These are phyloP conservation scores for Sardinella longiceps DNA, from an alignment of 2,797 vertebrate species.

Conservation along the genomic window DNA sequence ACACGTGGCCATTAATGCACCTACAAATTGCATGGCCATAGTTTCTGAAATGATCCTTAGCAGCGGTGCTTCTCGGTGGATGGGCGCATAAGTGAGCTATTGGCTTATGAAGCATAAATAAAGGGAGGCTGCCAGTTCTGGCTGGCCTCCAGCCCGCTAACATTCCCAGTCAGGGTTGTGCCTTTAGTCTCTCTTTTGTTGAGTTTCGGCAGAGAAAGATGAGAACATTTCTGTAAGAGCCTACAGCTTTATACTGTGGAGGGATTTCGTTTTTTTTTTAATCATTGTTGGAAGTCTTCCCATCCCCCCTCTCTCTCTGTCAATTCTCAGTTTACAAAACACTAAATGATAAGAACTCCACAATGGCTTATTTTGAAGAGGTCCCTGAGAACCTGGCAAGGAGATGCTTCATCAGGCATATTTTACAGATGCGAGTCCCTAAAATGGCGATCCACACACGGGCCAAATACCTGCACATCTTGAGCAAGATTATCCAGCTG, in stretches of 20 bases:
- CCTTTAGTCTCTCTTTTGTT: conserved; percentile 41
- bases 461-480: neutral
- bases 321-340: neutral
- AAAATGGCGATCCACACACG: neutral
- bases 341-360: neutral
- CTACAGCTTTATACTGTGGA: neutral
- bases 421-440: neutral
- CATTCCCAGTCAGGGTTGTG: conserved; percentile 53
- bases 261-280: neutral
- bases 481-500: conserved; percentile 24
- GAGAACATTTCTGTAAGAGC: conserved; percentile 1
- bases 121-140: conserved; percentile 43
- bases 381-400: neutral
- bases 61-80: conserved; percentile 41
- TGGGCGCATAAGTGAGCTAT: conserved; percentile 35
- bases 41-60: conserved; percentile 42
- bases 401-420: neutral
- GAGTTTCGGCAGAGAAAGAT: conserved; percentile 34
- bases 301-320: neutral
- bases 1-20: conserved; percentile 2
- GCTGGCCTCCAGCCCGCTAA: conserved; percentile 46
- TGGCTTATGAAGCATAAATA: conserved; percentile 47
- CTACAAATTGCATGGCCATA: conserved; percentile 5
- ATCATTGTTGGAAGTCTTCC: neutral
- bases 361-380: neutral